phyloP scores from a whole-genome alignment of 1,140 invertebrate genomes.

The Vanessa atalanta region DNA sequence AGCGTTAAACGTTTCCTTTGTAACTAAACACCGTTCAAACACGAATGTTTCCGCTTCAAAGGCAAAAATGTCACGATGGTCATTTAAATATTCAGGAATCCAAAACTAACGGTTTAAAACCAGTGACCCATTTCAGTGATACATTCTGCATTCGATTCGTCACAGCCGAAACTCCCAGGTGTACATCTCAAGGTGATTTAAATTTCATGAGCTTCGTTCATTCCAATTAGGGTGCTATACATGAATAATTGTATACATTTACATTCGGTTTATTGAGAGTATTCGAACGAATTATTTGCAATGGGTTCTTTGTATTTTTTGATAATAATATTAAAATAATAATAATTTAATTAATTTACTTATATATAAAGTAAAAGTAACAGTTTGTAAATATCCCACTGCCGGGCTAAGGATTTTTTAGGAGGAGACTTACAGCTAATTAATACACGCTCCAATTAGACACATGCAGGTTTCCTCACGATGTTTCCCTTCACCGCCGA shows the following conservation, averaged over 20 bases:
- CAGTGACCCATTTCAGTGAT: constrained; percentile 23
- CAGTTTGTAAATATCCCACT: too few species aligned
- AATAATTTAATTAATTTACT: too few species aligned
- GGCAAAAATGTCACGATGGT: constrained; percentile 5
- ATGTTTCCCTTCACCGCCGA: too few species aligned
- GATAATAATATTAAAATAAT: too few species aligned
- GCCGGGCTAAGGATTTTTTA: too few species aligned
- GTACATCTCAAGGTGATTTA: constrained; percentile 28
- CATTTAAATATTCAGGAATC: constrained; percentile 26
- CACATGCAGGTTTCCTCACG: too few species aligned
- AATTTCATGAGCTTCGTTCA: constrained; percentile 34
- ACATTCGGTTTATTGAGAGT: constrained; percentile 13
- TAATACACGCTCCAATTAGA: too few species aligned
- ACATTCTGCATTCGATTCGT: constrained; percentile 30
- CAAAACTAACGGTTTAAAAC: constrained; percentile 22
- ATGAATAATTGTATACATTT: constrained; percentile 6
- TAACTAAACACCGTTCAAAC: background rate
- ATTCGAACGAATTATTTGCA: background rate
- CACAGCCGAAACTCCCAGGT: constrained; percentile 30
- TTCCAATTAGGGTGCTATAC: constrained; percentile 26
- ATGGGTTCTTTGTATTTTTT: background rate
- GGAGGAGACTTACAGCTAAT: too few species aligned
- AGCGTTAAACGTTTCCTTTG: constrained; percentile 3
- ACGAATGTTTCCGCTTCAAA: constrained; percentile 1
- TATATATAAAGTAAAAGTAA: too few species aligned